Conservation (phyloP, 2,113 vertebrate genomes). For the Pedetes capensis region DNA sequence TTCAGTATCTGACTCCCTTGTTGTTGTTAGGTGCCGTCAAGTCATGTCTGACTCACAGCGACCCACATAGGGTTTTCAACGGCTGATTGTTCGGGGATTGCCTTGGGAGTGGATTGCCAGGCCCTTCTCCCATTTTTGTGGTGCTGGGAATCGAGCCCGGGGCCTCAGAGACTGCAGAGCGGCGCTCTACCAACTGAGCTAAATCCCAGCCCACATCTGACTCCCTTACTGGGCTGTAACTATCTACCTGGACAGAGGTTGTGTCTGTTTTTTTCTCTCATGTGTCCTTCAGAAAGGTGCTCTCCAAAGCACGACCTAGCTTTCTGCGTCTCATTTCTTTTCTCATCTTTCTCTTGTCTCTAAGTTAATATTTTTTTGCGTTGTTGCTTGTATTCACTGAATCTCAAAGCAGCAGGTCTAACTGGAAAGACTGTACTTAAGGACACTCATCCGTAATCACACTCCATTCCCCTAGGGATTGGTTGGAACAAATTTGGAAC, state of each 20-base stretch:
- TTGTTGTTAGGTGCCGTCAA: too few relatives aligned
- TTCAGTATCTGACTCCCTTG: background rate
- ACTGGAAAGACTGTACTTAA: background rate
- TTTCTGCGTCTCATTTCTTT: background rate
- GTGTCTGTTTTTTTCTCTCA: background rate
- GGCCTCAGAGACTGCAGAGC: too few relatives aligned
- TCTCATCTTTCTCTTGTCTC: background rate
- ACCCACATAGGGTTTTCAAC: too few relatives aligned
- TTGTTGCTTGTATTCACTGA: background rate
- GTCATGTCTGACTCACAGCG: too few relatives aligned
- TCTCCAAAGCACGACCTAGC: background rate
- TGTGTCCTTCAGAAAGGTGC: background rate
- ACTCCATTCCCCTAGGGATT: background rate
- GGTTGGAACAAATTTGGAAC: background rate
- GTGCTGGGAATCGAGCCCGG: too few relatives aligned
- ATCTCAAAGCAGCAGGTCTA: background rate
- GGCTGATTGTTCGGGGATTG: too few relatives aligned
- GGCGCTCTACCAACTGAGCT: too few relatives aligned
- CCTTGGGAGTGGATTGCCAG: too few relatives aligned
- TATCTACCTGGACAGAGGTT: background rate
- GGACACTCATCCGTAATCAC: background rate
- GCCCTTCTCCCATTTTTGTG: too few relatives aligned
- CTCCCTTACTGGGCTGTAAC: background rate
- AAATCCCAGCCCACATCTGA: too few relatives aligned
- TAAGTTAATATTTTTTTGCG: slow-evolving; percentile 40